Conservation (phyloP, 2,888 invertebrate species). For the Ischnus inquisitorius region DNA sequence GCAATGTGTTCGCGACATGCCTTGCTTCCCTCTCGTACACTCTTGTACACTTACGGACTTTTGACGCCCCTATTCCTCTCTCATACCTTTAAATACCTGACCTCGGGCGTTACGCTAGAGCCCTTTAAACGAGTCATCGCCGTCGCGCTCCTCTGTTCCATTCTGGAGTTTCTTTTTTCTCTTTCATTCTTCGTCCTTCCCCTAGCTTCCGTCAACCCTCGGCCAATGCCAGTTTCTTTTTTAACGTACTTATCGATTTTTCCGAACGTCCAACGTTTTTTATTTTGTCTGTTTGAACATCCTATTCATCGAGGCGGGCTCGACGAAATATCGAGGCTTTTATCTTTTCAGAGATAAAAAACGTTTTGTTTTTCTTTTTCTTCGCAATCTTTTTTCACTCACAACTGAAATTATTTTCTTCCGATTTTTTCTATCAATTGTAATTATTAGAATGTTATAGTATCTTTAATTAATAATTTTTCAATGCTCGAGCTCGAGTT, state of each 20-base stretch:
- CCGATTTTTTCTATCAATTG: background rate
- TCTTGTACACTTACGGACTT: slow-evolving; percentile 13
- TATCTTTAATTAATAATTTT: too few relatives aligned
- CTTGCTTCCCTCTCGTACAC: background rate
- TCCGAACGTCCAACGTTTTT: slow-evolving; percentile 27
- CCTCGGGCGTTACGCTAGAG: slow-evolving; percentile 46
- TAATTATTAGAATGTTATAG: background rate
- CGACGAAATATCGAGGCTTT: background rate
- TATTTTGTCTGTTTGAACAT: background rate
- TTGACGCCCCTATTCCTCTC: background rate
- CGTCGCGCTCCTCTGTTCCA: slow-evolving; percentile 9
- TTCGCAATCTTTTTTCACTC: too few relatives aligned
- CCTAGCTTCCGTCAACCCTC: slow-evolving; percentile 44
- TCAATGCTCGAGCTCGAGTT: background rate
- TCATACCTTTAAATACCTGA: slow-evolving; percentile 69
- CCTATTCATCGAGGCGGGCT: background rate
- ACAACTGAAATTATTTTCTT: too few relatives aligned
- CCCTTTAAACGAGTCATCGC: slow-evolving; percentile 56
- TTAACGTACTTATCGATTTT: slow-evolving; percentile 80
- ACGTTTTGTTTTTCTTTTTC: background rate
- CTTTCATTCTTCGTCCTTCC: slow-evolving; percentile 18
- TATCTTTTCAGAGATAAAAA: background rate
- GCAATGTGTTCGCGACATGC: slow-evolving; percentile 13
- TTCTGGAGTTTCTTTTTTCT: background rate
- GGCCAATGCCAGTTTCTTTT: slow-evolving; percentile 13